These are phyloP conservation scores for Remorina albescens DNA, from an alignment of 2,797 vertebrate genomes.

Conservation along the genomic window DNA sequence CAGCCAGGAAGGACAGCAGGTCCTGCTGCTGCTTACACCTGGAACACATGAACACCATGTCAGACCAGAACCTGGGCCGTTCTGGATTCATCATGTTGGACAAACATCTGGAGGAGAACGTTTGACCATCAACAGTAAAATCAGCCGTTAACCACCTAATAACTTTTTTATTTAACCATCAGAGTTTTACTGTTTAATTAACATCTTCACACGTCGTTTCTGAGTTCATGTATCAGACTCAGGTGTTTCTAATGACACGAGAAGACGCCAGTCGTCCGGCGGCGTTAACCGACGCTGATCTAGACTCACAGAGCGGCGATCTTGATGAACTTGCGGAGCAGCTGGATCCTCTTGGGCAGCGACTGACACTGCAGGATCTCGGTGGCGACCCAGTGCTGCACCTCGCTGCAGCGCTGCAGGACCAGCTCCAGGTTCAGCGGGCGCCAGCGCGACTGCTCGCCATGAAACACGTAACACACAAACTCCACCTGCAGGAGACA, in stretches of 20 bases:
- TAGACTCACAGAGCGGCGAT: slow-evolving; percentile 92
- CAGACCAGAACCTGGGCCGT: too few species aligned
- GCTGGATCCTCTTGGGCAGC: slow-evolving; percentile 91
- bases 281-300: too few species aligned
- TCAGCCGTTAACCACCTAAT: too few species aligned
- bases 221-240: too few species aligned
- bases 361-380: slow-evolving; percentile 95
- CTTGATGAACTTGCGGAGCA: slow-evolving; percentile 98
- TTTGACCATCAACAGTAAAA: too few species aligned
- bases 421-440: slow-evolving; percentile 96
- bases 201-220: too few species aligned
- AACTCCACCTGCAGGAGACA: slow-evolving; percentile 90
- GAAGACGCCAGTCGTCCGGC: too few species aligned
- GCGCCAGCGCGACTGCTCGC: slow-evolving; percentile 93
- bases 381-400: slow-evolving; percentile 97
- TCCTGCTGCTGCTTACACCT: slow-evolving; percentile 98
- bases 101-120: too few species aligned
- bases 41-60: slow-evolving; percentile 44
- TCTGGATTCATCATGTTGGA: too few species aligned
- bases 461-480: slow-evolving; percentile 95
- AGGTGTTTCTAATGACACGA: too few species aligned
- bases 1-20: slow-evolving; percentile 93
- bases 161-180: too few species aligned
- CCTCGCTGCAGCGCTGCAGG: slow-evolving; percentile 95
- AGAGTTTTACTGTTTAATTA: too few species aligned